phyloP scores from a whole-genome alignment of 1,140 invertebrate genomes.

The Zaprionus davidi region DNA sequence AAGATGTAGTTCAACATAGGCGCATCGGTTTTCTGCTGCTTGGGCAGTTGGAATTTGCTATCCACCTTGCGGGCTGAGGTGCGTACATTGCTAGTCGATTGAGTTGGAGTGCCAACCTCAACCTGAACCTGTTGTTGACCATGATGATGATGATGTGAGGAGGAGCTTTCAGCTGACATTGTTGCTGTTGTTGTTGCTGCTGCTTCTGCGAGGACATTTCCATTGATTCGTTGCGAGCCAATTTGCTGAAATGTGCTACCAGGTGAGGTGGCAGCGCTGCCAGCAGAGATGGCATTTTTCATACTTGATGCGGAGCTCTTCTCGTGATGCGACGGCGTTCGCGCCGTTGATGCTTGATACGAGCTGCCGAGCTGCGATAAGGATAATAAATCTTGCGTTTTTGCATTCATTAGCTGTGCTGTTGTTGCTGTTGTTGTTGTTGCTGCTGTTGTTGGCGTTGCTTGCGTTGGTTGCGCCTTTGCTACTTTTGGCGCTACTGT shows the following conservation, averaged over 20 bases:
- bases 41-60: conserved; percentile 69
- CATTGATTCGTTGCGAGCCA: conserved; percentile 73
- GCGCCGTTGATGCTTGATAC: conserved; percentile 47
- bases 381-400: conserved; percentile 66
- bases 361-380: conserved; percentile 65
- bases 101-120: conserved; percentile 27
- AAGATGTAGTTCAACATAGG: conserved; percentile 90
- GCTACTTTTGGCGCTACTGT: conserved; percentile 24
- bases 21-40: conserved; percentile 86
- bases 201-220: conserved; percentile 50
- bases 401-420: conserved; percentile 51
- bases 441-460: conserved; percentile 33
- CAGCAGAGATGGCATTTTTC: conserved; percentile 45
- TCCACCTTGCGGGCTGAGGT: conserved; percentile 73
- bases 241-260: conserved; percentile 65
- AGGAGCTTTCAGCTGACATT: not conserved
- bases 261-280: conserved; percentile 30
- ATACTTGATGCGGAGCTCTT: conserved; percentile 38
- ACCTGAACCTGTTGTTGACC: conserved; percentile 25
- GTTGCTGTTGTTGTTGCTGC: conserved; percentile 15
- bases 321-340: conserved; percentile 28
- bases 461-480: conserved; percentile 30
- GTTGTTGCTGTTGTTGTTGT: conserved; percentile 35
- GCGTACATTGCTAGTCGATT: conserved; percentile 27
- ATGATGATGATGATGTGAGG: conserved; percentile 2